Conservation (phyloP, 2,888 invertebrate genomes). For the Ophioninae sp. region DNA sequence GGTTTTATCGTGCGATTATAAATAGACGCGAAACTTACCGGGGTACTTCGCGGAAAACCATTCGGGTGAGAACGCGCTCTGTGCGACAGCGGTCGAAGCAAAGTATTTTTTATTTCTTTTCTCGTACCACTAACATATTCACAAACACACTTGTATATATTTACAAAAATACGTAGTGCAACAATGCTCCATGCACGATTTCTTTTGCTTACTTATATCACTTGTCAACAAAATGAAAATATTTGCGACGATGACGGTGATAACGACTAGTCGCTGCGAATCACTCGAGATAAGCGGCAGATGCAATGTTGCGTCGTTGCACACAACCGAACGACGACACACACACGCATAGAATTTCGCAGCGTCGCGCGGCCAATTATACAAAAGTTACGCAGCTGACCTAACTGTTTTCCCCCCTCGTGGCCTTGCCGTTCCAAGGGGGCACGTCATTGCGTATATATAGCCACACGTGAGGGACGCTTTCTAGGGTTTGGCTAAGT, state of each 20-base stretch:
- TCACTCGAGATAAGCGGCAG: background rate
- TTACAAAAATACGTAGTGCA: constrained; percentile 7
- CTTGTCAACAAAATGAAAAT: constrained; percentile 6
- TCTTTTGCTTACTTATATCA: constrained; percentile 1
- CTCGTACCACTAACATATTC: background rate
- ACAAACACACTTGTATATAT: background rate
- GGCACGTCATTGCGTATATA: constrained; percentile 8
- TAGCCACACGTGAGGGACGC: background rate
- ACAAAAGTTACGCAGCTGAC: constrained; percentile 46
- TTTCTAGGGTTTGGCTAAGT: background rate
- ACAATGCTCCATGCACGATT: background rate
- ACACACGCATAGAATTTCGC: constrained; percentile 19
- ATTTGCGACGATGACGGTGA: background rate
- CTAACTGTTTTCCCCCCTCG: constrained; percentile 23
- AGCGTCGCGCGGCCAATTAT: constrained; percentile 9
- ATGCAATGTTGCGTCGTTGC: background rate
- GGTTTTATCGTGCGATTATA: constrained; percentile 34
- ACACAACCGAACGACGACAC: constrained; percentile 25
- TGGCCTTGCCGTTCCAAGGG: constrained; percentile 6
- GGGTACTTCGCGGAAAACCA: constrained; percentile 18
- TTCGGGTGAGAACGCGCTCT: constrained; percentile 33
- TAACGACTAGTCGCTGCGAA: background rate
- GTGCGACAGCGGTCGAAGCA: constrained; percentile 13
- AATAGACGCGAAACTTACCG: constrained; percentile 55
- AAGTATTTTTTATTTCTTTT: background rate